phyloP scores from a whole-genome alignment of 2,888 invertebrate genomes.

The Phania funesta region DNA sequence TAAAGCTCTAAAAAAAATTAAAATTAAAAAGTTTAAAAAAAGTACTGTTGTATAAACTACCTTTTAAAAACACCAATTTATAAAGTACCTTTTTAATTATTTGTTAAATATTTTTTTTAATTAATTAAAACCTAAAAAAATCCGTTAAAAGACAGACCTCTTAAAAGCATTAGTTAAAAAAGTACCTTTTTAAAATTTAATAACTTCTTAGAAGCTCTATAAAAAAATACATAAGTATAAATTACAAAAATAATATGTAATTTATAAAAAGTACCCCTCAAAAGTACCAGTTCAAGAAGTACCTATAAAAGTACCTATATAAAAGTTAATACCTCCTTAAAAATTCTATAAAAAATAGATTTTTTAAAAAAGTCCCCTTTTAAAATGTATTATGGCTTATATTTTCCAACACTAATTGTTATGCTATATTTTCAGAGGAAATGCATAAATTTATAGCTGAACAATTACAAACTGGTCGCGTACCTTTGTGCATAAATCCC shows the following conservation, averaged over 20 bases:
- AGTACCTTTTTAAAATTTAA: not conserved
- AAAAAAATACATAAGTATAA: too few relatives aligned
- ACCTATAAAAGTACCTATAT: not conserved
- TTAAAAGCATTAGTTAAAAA: not conserved
- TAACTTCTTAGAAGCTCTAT: too few relatives aligned
- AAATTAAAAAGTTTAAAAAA: too few relatives aligned
- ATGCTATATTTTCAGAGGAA: conserved; percentile 87
- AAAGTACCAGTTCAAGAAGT: not conserved
- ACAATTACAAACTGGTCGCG: conserved; percentile 95
- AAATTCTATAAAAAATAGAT: not conserved
- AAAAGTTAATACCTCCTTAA: not conserved
- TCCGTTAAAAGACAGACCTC: not conserved
- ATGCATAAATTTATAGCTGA: conserved; percentile 99
- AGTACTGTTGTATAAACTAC: not conserved
- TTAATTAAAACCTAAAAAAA: not conserved
- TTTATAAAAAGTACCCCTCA: not conserved
- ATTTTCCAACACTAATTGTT: not conserved
- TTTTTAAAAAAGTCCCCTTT: not conserved
- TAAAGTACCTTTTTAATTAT: not conserved
- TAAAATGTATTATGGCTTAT: too few relatives aligned
- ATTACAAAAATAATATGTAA: too few relatives aligned
- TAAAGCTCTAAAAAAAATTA: too few relatives aligned
- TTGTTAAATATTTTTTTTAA: not conserved
- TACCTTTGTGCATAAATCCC: conserved; percentile 99
- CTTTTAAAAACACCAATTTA: not conserved